These are phyloP conservation scores for Hydrochoerus hydrochaeris DNA, from an alignment of 2,113 vertebrate genomes.

Conservation along the genomic window DNA sequence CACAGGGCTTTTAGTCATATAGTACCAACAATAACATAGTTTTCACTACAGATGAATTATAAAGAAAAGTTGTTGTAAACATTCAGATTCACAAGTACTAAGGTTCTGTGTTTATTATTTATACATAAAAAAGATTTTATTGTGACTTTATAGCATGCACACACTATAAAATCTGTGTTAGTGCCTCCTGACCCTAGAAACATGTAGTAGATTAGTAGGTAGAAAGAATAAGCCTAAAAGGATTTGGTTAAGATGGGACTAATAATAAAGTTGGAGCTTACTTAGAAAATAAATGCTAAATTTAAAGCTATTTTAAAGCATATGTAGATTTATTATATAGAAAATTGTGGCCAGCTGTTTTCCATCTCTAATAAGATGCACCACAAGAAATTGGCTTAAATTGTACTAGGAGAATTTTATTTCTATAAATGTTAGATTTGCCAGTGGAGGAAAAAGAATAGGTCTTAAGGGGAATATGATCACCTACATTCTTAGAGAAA, in stretches of 20 bases:
- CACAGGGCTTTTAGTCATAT: neutral
- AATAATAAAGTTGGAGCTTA: neutral
- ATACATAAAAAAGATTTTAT: neutral
- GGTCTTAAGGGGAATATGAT: conserved; percentile 13
- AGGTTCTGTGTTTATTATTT: neutral
- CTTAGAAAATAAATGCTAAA: conserved; percentile 10
- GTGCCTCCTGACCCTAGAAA: neutral
- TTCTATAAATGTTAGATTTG: conserved; percentile 40
- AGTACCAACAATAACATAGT: neutral
- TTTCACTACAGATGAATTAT: neutral
- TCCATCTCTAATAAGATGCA: conserved; percentile 37
- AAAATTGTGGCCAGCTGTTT: conserved; percentile 54
- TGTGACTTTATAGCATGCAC: neutral
- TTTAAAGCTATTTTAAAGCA: conserved; percentile 6
- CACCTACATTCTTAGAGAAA: neutral
- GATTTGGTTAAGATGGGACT: neutral
- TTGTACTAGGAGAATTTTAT: conserved; percentile 30
- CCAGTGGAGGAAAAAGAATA: conserved; percentile 1
- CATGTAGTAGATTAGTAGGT: neutral
- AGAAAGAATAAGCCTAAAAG: neutral
- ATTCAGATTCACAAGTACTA: neutral
- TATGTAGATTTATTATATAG: conserved; percentile 53
- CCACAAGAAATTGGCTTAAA: conserved; percentile 49
- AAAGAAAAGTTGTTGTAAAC: neutral
- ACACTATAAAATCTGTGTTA: neutral